Conservation (phyloP, 2,888 invertebrate genomes). For the Tromatobia lineatoria region DNA sequence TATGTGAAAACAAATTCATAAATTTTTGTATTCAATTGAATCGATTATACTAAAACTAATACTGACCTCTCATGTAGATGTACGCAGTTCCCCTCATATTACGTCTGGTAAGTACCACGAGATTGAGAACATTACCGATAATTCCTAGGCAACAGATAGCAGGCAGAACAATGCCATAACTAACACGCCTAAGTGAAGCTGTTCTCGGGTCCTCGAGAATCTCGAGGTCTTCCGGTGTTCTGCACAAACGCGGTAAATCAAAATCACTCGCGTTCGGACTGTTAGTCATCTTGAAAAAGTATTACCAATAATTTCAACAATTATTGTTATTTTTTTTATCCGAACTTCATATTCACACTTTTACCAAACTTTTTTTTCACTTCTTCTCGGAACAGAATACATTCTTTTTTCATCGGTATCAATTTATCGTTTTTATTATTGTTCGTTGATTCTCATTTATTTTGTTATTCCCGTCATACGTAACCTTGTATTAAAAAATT, state of each 20-base stretch:
- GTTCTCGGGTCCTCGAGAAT: slow-evolving; percentile 88
- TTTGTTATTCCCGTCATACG: background rate
- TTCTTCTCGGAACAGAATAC: background rate
- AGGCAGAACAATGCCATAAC: slow-evolving; percentile 90
- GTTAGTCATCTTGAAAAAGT: slow-evolving; percentile 69
- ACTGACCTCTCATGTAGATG: slow-evolving; percentile 92
- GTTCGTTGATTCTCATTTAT: background rate
- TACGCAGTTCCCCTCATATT: slow-evolving; percentile 93
- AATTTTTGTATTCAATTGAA: background rate
- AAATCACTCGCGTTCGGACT: slow-evolving; percentile 70
- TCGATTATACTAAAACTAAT: background rate
- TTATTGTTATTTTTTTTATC: slow-evolving; percentile 1
- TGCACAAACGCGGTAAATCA: slow-evolving; percentile 71
- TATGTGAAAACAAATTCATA: too few relatives aligned
- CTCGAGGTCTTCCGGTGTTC: slow-evolving; percentile 76
- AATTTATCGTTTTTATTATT: background rate
- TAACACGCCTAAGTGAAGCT: slow-evolving; percentile 87
- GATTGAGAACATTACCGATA: slow-evolving; percentile 92
- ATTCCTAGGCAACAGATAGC: slow-evolving; percentile 91
- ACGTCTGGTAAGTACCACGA: slow-evolving; percentile 91
- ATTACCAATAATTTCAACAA: slow-evolving; percentile 22
- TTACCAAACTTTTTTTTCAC: background rate
- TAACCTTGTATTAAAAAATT: slow-evolving; percentile 21
- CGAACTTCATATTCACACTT: background rate
- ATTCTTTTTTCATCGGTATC: background rate